Conservation (phyloP, 2,888 invertebrate species). For the Stenichneumon culpator region DNA sequence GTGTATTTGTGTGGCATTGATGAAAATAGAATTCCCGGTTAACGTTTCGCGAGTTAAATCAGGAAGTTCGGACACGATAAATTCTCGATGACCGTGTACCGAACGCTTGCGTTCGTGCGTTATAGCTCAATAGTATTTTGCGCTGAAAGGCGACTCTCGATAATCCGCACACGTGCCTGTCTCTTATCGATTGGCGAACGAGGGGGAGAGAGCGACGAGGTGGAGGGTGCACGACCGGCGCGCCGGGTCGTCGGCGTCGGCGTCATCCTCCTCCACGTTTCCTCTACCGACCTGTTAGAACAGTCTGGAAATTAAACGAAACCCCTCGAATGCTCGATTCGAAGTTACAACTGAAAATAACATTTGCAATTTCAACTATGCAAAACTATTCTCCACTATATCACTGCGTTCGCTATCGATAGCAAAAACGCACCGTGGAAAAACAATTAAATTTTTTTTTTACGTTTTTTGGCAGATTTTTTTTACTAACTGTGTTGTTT, state of each 20-base stretch:
- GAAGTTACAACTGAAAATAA: neutral
- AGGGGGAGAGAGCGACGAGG: slow-evolving; percentile 13
- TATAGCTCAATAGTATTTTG: slow-evolving; percentile 13
- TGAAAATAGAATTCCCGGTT: slow-evolving; percentile 22
- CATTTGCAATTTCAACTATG: neutral
- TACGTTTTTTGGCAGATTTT: neutral
- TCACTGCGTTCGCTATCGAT: too few species aligned
- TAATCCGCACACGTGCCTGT: slow-evolving; percentile 39
- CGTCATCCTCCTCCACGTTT: slow-evolving; percentile 30
- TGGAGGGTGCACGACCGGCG: slow-evolving; percentile 51
- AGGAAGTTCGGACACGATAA: neutral
- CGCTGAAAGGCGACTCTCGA: slow-evolving; percentile 44
- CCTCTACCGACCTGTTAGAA: slow-evolving; percentile 56
- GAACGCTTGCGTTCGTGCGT: neutral
- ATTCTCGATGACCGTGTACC: neutral
- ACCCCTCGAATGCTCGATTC: slow-evolving; percentile 12
- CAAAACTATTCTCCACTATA: neutral
- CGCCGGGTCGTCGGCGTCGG: slow-evolving; percentile 45
- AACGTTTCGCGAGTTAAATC: neutral
- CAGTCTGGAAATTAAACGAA: slow-evolving; percentile 39
- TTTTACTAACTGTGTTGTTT: neutral
- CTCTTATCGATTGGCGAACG: slow-evolving; percentile 38
- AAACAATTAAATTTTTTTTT: neutral
- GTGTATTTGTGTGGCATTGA: slow-evolving; percentile 12
- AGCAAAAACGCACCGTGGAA: neutral